Evolutionary conservation across 2,888 invertebrate genomes (phyloP).

Genomic region (Hypolimnas misippus): DNA sequence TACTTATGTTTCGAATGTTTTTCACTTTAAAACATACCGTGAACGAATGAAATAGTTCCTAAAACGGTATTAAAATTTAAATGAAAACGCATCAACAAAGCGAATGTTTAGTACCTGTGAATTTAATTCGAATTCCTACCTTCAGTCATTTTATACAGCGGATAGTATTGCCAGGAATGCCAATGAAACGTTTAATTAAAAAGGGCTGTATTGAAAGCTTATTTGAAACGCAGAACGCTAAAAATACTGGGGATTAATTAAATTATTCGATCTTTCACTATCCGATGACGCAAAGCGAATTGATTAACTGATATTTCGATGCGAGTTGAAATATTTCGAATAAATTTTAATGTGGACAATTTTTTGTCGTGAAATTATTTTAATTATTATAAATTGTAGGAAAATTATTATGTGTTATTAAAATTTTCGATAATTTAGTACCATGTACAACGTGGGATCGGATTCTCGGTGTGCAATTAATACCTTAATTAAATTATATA

Average conservation of each 20-base stretch:
- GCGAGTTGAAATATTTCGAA: background rate
- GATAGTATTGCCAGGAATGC: slow-evolving; percentile 56
- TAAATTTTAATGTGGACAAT: too few species aligned
- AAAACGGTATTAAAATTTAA: slow-evolving; percentile 42
- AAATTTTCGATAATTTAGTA: too few species aligned
- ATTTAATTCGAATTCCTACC: slow-evolving; percentile 58
- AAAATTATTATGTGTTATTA: too few species aligned
- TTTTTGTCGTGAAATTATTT: too few species aligned
- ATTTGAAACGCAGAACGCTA: slow-evolving; percentile 38
- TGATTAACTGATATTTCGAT: background rate
- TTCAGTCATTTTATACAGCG: slow-evolving; percentile 54
- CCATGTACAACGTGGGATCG: too few species aligned
- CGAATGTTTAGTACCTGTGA: slow-evolving; percentile 46
- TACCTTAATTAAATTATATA: too few species aligned
- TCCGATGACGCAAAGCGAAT: slow-evolving; percentile 13
- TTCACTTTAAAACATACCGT: background rate
- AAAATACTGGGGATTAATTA: slow-evolving; percentile 31
- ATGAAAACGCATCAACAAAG: slow-evolving; percentile 44
- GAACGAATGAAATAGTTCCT: slow-evolving; percentile 39
- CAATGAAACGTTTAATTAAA: slow-evolving; percentile 46
- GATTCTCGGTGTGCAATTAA: too few species aligned
- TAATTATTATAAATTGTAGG: too few species aligned
- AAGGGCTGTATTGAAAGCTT: slow-evolving; percentile 41
- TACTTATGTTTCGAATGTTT: background rate
- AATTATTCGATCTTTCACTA: slow-evolving; percentile 24